Base-by-base conservation (phyloP, 1,140 invertebrate species). In the Dendroctonus ponderosae region DNA sequence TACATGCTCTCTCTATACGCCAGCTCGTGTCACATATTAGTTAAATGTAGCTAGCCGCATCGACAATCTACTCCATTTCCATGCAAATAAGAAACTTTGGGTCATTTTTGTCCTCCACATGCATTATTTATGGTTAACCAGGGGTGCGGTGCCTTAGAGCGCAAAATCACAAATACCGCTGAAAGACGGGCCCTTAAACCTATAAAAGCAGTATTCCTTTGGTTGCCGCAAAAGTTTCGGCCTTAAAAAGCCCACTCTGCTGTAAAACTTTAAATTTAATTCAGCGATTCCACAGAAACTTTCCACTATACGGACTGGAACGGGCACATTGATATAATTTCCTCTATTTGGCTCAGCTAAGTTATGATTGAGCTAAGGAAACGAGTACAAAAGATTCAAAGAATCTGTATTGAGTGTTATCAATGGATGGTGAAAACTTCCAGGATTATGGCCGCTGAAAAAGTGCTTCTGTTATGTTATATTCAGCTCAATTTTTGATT, bases 241-340 rank as follows among this genome's bases (percentile, higher is more conserved):
- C 9, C 26, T 61, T 49, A 59, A 62, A 62, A 62, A 62, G 60
- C 26, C 60, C 46, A 53, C 57, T 59, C 57, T 59, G 46, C 15
- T 61, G 58, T 37, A 38, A 63, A 63, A 63, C 61, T 63, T 63
- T 63, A 63, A 63, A 63, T 56, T 63, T 63, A 63, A 63, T 63
- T 63, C 49, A 53, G 46, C 60, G 14, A 51, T 62, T 62, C 39
- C 43, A 39, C 46, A 51, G n/a, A 62, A 62, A 51, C 50, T 63
- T 63, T 63, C 61, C 61, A 56, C 26, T 63, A 53, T 63, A 42
- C 61, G 40, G 52, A 46, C 61, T 63, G 61, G 61, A 53, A 56
- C 50, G 52, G 50, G 50, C 52, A 49, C 61, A 63, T 63, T 63
- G 61, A 63, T 63, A 63, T 53, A 63, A 63, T 63, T 63, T 63